These are phyloP conservation scores for Tragulus kanchil DNA, from an alignment of 2,113 vertebrate genomes.

Conservation along the genomic window DNA sequence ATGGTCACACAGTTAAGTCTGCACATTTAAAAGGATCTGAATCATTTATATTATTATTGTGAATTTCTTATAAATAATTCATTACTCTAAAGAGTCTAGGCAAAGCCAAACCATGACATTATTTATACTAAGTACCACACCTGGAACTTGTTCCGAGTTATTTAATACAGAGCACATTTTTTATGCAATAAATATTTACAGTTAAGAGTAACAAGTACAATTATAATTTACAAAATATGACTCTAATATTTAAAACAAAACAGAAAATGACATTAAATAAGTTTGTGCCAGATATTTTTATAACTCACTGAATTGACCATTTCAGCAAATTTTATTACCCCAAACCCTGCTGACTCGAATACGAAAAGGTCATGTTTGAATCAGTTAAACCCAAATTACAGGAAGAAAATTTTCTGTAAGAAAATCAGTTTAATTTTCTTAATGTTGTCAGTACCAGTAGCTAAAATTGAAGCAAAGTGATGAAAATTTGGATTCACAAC, in stretches of 20 bases:
- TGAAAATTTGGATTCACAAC: constrained; percentile 42
- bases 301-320: constrained; percentile 45
- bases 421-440: constrained; percentile 34
- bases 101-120: constrained; percentile 74
- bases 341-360: neutral
- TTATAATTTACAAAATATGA: constrained; percentile 76
- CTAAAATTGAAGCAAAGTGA: constrained; percentile 38
- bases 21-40: constrained; percentile 64
- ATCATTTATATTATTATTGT: constrained; percentile 73
- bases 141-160: constrained; percentile 78
- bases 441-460: constrained; percentile 5
- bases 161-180: constrained; percentile 78
- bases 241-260: constrained; percentile 72
- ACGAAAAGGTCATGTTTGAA: constrained; percentile 41
- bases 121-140: constrained; percentile 79
- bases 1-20: constrained; percentile 67
- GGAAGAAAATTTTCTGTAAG: neutral
- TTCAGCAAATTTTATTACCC: constrained; percentile 55
- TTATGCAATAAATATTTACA: constrained; percentile 81
- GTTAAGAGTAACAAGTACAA: constrained; percentile 73
- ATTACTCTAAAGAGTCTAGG: constrained; percentile 76
- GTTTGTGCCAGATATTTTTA: constrained; percentile 57
- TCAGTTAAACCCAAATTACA: constrained; percentile 36
- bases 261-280: constrained; percentile 66
- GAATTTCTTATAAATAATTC: constrained; percentile 79